Percentiles rank a stretch among this genome's conserved stretches.
Evolutionary conservation across 2,797 vertebrate genomes (phyloP).

Genomic region (Sphenodon punctatus): DNA sequence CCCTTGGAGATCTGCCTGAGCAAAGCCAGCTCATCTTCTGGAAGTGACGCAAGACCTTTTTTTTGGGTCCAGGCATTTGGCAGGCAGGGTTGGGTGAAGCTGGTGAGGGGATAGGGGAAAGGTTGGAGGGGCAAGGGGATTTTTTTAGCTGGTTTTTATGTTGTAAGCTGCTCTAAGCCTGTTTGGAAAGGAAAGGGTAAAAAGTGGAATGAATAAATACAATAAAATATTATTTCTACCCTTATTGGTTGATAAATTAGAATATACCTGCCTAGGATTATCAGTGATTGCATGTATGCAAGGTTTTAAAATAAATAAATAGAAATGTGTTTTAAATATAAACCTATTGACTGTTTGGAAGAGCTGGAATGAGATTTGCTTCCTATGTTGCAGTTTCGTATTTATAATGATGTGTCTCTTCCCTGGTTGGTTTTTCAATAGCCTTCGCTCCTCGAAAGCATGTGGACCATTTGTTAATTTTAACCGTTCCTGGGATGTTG

Average conservation of each 20-base stretch:
- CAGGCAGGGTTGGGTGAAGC: no score
- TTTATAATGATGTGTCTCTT: not conserved
- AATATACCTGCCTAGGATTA: not conserved
- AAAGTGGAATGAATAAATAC: no score
- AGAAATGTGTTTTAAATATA: not conserved
- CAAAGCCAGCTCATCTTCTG: no score
- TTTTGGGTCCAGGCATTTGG: no score
- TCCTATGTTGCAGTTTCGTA: not conserved
- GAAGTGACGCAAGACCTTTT: no score
- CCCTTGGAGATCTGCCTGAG: no score
- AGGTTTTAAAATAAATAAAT: not conserved
- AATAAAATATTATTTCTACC: no score
- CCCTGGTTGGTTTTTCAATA: conserved; percentile 58
- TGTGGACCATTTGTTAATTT: conserved; percentile 91
- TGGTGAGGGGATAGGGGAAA: no score
- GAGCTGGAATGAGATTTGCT: not conserved
- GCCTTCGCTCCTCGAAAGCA: conserved; percentile 86
- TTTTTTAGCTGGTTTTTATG: no score
- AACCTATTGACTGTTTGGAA: not conserved
- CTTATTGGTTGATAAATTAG: not conserved
- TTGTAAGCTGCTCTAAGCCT: no score
- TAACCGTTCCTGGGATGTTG: conserved; percentile 85
- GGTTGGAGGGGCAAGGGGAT: no score
- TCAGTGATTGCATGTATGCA: not conserved
- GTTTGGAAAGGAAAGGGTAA: no score